These are phyloP conservation scores for Euphonia xanthogaster DNA, from an alignment of 2,797 vertebrate species.

Conservation along the genomic window DNA sequence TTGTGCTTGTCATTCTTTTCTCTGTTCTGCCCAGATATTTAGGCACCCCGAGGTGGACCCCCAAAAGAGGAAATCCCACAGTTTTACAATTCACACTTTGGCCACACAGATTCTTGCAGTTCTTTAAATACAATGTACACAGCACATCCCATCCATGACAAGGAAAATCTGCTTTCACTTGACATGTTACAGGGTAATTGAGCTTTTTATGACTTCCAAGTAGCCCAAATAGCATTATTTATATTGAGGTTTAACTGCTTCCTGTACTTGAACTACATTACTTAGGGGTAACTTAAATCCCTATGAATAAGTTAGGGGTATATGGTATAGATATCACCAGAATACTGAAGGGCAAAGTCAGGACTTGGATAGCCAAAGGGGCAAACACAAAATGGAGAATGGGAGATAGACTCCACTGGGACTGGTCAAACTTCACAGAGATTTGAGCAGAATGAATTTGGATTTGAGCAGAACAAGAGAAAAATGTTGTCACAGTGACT, in stretches of 20 bases:
- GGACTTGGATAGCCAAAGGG: not conserved
- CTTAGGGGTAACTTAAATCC: not conserved
- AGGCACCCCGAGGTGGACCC: fast-evolving
- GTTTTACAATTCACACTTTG: not conserved
- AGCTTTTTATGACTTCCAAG: not conserved
- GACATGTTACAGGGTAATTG: not conserved
- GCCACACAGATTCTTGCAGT: not conserved
- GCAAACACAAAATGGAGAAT: not conserved
- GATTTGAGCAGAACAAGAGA: too few relatives aligned
- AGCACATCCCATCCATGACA: not conserved
- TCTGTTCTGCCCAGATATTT: not conserved
- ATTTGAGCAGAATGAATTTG: not conserved
- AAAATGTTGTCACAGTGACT: not conserved
- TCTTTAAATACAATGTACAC: not conserved
- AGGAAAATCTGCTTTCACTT: not conserved
- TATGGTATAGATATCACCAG: not conserved
- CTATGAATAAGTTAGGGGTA: not conserved
- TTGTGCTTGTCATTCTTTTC: not conserved
- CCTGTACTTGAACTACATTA: not conserved
- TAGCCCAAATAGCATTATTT: not conserved
- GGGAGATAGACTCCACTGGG: not conserved
- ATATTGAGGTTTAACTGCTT: not conserved
- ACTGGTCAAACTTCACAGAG: not conserved
- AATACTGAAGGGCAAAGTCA: not conserved
- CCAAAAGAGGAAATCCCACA: not conserved